These are phyloP conservation scores for Theocolax elegans DNA, from an alignment of 1,140 invertebrate genomes.

Conservation along the genomic window DNA sequence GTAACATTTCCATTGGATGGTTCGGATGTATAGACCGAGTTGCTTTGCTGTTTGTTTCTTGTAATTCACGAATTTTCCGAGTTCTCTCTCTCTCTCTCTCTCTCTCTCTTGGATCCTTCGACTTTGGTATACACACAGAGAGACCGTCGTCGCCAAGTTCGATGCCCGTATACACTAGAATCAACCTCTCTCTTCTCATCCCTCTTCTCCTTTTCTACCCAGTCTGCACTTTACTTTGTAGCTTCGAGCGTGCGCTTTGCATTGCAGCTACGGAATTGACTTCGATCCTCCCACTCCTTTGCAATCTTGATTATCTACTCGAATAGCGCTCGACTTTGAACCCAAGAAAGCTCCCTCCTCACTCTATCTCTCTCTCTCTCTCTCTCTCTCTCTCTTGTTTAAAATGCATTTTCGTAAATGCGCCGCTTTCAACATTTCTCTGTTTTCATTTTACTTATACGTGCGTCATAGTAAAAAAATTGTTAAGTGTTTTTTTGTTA, in stretches of 20 bases:
- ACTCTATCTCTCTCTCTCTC: too few species aligned
- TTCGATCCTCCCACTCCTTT: conserved; percentile 39
- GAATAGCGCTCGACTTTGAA: conserved; percentile 24
- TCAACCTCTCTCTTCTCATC: background rate
- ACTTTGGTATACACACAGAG: conserved; percentile 25
- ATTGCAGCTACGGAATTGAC: conserved; percentile 29
- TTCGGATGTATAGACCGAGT: background rate
- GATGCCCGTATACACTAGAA: conserved; percentile 15
- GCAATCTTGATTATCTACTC: conserved; percentile 36
- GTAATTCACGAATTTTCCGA: conserved; percentile 55
- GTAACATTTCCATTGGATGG: background rate
- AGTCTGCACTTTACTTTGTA: conserved; percentile 34
- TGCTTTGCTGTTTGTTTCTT: conserved; percentile 53
- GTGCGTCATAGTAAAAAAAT: too few species aligned
- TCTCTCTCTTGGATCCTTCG: conserved; percentile 14
- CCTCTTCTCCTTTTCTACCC: background rate
- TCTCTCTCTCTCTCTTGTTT: too few species aligned
- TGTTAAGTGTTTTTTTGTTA: too few species aligned
- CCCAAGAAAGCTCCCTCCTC: background rate
- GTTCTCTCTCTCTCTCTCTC: conserved; percentile 18
- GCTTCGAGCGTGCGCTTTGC: conserved; percentile 10
- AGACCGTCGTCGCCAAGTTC: conserved; percentile 22
- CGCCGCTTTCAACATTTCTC: background rate
- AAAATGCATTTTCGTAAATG: conserved; percentile 20
- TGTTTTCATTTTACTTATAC: too few species aligned